Evolutionary conservation across 1,140 invertebrate genomes (phyloP).

Genomic region (Leptoteleia sp.): DNA sequence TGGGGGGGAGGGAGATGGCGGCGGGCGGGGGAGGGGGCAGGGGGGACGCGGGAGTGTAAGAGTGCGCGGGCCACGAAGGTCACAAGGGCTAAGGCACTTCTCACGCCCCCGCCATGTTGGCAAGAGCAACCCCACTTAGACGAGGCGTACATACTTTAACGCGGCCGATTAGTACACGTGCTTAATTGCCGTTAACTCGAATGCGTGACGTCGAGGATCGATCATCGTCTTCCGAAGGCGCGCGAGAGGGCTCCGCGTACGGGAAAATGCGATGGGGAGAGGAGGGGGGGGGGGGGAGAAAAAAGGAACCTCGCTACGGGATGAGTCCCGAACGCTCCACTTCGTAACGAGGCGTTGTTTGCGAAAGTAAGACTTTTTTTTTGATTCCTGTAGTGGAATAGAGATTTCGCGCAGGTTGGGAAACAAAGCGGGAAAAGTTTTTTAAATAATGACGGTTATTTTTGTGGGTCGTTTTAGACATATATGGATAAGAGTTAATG

Average conservation of each 20-base stretch:
- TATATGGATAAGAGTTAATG: too few species aligned
- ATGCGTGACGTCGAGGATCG: conserved; percentile 76
- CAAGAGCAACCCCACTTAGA: conserved; percentile 77
- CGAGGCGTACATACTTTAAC: conserved; percentile 76
- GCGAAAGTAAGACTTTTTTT: too few species aligned
- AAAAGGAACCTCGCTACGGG: background rate
- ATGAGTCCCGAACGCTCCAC: conserved; percentile 1
- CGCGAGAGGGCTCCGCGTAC: conserved; percentile 3
- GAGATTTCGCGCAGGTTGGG: too few species aligned
- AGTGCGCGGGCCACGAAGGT: conserved; percentile 76
- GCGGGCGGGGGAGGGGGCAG: too few species aligned
- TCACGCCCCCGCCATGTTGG: conserved; percentile 79
- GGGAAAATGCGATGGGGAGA: background rate
- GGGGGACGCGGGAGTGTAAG: conserved; percentile 58
- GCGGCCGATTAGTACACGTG: conserved; percentile 78
- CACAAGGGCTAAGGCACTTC: conserved; percentile 81
- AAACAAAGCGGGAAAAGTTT: too few species aligned
- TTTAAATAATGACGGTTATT: too few species aligned
- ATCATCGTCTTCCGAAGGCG: conserved; percentile 68
- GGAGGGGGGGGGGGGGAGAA: too few species aligned
- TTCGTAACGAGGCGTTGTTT: too few species aligned
- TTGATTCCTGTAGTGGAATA: too few species aligned
- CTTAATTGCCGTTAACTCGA: conserved; percentile 79
- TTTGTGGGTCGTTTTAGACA: too few species aligned
- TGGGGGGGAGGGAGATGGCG: too few species aligned